Conservation (phyloP, 2,888 invertebrate genomes). For the Argyresthia albistria region DNA sequence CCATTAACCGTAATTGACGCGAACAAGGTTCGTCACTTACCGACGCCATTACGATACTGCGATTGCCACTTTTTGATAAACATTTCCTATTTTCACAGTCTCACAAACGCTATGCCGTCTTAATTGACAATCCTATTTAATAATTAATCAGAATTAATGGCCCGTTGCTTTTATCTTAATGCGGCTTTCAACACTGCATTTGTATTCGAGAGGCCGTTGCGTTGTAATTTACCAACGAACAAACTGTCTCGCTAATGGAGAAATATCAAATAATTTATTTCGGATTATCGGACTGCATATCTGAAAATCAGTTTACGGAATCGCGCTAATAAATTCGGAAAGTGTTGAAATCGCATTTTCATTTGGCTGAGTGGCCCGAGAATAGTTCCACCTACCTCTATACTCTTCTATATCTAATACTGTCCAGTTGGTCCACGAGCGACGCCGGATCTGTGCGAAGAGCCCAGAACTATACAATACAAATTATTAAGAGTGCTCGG, state of each 20-base stretch:
- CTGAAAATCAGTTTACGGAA: not conserved
- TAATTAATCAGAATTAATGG: conserved; percentile 64
- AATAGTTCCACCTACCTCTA: not conserved
- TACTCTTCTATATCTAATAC: not conserved
- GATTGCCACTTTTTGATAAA: conserved; percentile 65
- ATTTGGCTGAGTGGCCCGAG: conserved; percentile 29
- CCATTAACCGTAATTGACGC: conserved; percentile 70
- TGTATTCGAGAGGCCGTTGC: conserved; percentile 56
- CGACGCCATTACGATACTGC: conserved; percentile 43
- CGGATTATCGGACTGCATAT: not conserved
- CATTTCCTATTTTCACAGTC: conserved; percentile 59
- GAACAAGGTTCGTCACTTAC: conserved; percentile 71
- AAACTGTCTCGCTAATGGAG: conserved; percentile 54
- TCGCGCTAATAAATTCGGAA: not conserved
- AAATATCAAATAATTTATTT: conserved; percentile 49
- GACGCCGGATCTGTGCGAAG: conserved; percentile 24
- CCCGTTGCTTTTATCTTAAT: conserved; percentile 65
- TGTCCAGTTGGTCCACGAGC: not conserved
- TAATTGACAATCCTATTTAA: conserved; percentile 65
- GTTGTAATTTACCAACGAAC: conserved; percentile 45
- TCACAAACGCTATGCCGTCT: conserved; percentile 43
- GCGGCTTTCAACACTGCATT: conserved; percentile 59
- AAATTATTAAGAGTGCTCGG: conserved; percentile 71
- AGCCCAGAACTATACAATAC: conserved; percentile 63
- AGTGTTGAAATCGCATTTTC: conserved; percentile 28